Base-by-base conservation (phyloP, 2,797 vertebrate species). In the Chaetodon trifasciatus region DNA sequence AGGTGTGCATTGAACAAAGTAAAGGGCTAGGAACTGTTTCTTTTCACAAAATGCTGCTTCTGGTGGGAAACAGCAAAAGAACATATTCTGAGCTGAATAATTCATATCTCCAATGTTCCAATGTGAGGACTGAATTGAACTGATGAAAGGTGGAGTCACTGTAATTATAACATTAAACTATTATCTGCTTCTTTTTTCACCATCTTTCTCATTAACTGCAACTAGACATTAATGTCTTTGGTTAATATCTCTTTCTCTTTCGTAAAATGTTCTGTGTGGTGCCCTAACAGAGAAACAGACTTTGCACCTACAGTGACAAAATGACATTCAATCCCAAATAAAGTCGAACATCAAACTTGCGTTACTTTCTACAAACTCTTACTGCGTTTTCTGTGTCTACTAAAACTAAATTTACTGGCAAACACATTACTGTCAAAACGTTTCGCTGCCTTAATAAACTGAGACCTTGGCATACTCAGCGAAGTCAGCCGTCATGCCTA, bases 401-500 rank as follows among this genome's bases (percentile, higher is more conserved):
- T 21, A 50, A 23, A 19, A 50, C 17, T n/a, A 6, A 53, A 8
- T 8, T 17, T 17, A 35, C 16, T 19, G 56, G 16, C 1, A 35
- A 11, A 15, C 44, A 57, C 35, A 16, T 16, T 35, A 15, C 5
- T 52, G 37, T 76, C 46, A 24, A 66, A 42, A 24, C 0, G 6
- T 39, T 50, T 74, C 11, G 13, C 35, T 64, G 23, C 16, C 37
- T 64, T 35, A 19, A 73, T 2, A 71, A 49, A 47, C 19, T 16
- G 11, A 69, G 15, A 44, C 40, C 39, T 60, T 42, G 46, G 11
- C 9, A 49, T 57, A 16, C 23, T 68, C 42, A 39, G 57, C 64
- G 12, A 66, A 52, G 65, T 72, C 32, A 62, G 56, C 73, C 70
- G 58, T 65, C 56, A 67, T 68, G 23, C 2, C 32, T 28, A 16